Conservation (phyloP, 2,797 vertebrate genomes). For the Channa striata region DNA sequence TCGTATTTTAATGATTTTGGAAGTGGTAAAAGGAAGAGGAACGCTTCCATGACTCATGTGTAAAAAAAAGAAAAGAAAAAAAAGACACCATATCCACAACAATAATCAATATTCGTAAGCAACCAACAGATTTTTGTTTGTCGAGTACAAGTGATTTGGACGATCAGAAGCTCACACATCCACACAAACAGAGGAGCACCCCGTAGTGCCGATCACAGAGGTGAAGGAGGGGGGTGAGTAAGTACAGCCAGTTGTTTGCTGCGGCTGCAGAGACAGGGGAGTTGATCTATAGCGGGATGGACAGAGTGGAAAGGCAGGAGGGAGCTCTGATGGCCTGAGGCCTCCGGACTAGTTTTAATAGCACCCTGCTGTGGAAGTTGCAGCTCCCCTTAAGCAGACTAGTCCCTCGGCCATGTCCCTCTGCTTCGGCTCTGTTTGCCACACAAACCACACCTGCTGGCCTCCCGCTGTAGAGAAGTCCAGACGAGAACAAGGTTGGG, state of each 20-base stretch:
- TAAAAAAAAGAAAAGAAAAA: conserved; percentile 68
- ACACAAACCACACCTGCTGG: conserved; percentile 15
- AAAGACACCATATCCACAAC: conserved; percentile 79
- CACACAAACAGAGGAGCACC: conserved; percentile 48
- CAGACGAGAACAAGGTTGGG: conserved; percentile 13
- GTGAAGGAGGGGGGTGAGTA: conserved; percentile 15
- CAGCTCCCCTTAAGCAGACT: conserved; percentile 88
- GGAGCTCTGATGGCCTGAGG: conserved; percentile 48
- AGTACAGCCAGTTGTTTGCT: background rate
- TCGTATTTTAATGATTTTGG: conserved; percentile 47
- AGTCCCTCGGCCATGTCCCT: conserved; percentile 70
- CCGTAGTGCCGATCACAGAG: conserved; percentile 19
- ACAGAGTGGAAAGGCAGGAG: conserved; percentile 16
- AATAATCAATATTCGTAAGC: conserved; percentile 78
- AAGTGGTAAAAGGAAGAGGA: conserved; percentile 69
- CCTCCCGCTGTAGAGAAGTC: conserved; percentile 16
- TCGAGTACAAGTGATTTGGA: conserved; percentile 74
- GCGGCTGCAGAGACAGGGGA: conserved; percentile 4
- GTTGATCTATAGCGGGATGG: conserved; percentile 14
- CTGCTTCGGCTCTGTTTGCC: conserved; percentile 47
- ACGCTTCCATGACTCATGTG: conserved; percentile 54
- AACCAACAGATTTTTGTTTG: conserved; percentile 77
- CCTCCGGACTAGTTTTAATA: conserved; percentile 84
- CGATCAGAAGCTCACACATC: conserved; percentile 69
- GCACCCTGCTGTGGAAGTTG: conserved; percentile 88